Conservation (phyloP, 2,888 invertebrate species). For the Zygogramma bicolorata region DNA sequence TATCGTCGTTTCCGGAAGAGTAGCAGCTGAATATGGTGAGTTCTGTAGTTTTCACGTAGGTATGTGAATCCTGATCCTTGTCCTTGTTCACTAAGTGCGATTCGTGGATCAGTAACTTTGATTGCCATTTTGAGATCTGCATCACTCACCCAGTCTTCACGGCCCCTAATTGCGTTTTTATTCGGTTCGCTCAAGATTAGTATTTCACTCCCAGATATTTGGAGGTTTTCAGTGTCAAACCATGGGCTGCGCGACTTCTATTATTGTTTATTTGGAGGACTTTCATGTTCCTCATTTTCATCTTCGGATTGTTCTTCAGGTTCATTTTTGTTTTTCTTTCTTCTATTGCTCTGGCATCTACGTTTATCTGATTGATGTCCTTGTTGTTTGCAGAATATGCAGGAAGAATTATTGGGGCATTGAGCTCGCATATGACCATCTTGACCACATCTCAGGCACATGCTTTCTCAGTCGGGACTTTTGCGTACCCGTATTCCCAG, state of each 20-base stretch:
- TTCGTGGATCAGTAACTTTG: conserved; percentile 22
- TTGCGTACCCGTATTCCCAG: not conserved
- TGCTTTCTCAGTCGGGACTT: not conserved
- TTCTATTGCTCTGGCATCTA: not conserved
- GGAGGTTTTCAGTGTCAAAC: not conserved
- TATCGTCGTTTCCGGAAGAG: conserved; percentile 28
- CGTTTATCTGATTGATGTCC: not conserved
- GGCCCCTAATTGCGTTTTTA: not conserved
- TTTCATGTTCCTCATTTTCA: not conserved
- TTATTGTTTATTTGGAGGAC: not conserved
- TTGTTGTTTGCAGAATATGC: not conserved
- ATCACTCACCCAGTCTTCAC: not conserved
- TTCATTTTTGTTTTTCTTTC: not conserved
- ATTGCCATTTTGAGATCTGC: conserved; percentile 17
- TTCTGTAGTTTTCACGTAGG: not conserved
- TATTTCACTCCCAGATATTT: not conserved
- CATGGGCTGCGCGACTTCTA: not conserved
- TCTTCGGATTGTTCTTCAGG: not conserved
- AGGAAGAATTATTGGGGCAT: not conserved
- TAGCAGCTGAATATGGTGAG: conserved; percentile 18
- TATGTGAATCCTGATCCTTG: not conserved
- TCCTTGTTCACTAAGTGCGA: conserved; percentile 23
- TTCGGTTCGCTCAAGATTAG: conserved; percentile 1
- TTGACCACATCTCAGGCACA: not conserved
- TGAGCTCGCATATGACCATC: not conserved